Evolutionary conservation across 2,797 vertebrate species (phyloP).

Genomic region (Muraenolepis orangiensis): DNA sequence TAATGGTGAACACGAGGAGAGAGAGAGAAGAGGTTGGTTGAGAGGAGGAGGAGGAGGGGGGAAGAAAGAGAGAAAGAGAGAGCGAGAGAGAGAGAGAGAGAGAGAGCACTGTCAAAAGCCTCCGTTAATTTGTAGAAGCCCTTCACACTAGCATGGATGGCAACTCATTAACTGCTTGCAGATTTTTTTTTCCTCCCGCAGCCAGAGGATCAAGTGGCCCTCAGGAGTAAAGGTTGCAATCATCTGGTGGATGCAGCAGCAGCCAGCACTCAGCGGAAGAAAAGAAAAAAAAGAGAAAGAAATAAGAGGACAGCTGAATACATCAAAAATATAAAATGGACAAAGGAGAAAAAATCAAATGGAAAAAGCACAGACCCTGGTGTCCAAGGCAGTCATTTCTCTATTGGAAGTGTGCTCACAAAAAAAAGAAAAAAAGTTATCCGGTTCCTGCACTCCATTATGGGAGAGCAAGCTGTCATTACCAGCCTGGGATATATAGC

Average conservation of each 20-base stretch:
- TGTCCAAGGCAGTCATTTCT: slow-evolving; percentile 61
- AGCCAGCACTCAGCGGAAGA: slow-evolving; percentile 38
- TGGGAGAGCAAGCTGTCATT: slow-evolving; percentile 73
- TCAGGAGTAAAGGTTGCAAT: slow-evolving; percentile 66
- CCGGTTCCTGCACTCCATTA: slow-evolving; percentile 71
- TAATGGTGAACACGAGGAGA: background rate
- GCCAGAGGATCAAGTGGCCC: slow-evolving; percentile 54
- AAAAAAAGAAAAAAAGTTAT: no score
- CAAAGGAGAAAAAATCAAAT: slow-evolving; percentile 41
- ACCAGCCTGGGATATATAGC: slow-evolving; percentile 67
- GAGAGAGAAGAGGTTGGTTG: background rate
- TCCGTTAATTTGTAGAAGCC: slow-evolving; percentile 67
- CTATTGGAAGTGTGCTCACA: slow-evolving; percentile 68
- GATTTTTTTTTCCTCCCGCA: slow-evolving; percentile 22
- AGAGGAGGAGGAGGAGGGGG: no score
- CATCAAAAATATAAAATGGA: slow-evolving; percentile 66
- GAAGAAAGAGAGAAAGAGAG: slow-evolving; percentile 7
- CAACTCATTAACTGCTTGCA: slow-evolving; percentile 63
- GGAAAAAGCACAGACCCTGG: slow-evolving; percentile 46
- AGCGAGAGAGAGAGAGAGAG: slow-evolving; percentile 34
- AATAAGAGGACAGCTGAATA: slow-evolving; percentile 58
- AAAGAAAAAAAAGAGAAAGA: slow-evolving; percentile 37
- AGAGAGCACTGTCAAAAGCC: slow-evolving; percentile 63
- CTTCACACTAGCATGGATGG: slow-evolving; percentile 56
- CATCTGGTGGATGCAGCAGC: slow-evolving; percentile 57